These are phyloP conservation scores for Malurus alboscapulatus DNA, from an alignment of 2,113 vertebrate species.

Conservation along the genomic window DNA sequence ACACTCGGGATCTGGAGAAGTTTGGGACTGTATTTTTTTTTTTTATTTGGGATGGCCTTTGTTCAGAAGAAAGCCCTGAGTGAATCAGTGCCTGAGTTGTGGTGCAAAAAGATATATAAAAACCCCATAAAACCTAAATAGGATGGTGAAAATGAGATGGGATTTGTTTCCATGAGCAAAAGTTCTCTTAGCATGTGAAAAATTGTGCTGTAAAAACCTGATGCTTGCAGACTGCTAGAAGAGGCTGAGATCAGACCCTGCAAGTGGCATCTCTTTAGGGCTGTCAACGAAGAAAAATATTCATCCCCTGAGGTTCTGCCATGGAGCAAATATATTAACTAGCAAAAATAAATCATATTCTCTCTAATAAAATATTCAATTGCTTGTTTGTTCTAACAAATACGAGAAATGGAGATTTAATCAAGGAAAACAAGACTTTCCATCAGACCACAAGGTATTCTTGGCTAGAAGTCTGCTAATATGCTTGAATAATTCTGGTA, in stretches of 20 bases:
- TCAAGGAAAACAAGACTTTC: constrained; percentile 35
- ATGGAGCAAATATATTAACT: neutral
- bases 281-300: constrained; percentile 12
- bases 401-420: constrained; percentile 13
- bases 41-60: neutral
- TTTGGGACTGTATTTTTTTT: neutral
- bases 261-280: neutral
- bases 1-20: neutral
- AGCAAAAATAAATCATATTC: neutral
- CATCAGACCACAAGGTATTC: constrained; percentile 36
- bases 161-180: neutral
- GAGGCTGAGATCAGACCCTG: neutral
- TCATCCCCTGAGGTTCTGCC: neutral
- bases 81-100: neutral
- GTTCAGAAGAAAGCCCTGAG: neutral
- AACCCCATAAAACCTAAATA: neutral
- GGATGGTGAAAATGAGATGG: neutral
- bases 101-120: neutral
- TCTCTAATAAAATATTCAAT: constrained; percentile 34
- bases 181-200: neutral
- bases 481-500: constrained; percentile 30
- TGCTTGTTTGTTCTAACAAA: constrained; percentile 29
- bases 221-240: neutral
- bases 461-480: constrained; percentile 23
- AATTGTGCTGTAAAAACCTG: neutral